phyloP scores from a whole-genome alignment of 2,797 vertebrate species.

The Micrastur ruficollis region DNA sequence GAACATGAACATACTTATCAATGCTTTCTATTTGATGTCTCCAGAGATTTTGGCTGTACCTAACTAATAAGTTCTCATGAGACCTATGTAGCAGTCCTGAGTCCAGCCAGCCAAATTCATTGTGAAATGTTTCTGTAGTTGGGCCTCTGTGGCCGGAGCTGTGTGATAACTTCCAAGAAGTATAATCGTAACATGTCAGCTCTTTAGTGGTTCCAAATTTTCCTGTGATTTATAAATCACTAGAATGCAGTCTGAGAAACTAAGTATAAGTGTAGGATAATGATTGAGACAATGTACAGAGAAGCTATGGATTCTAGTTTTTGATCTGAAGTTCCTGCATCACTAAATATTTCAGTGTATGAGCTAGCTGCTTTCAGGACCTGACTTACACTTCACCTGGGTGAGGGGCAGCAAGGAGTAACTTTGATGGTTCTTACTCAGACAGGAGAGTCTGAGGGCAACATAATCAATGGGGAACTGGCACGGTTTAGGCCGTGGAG shows the following conservation, averaged over 20 bases:
- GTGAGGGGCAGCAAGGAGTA: background rate
- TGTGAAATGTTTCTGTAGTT: background rate
- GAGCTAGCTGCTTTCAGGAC: background rate
- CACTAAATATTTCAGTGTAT: background rate
- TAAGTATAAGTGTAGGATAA: background rate
- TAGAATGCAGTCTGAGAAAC: background rate
- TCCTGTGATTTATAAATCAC: background rate
- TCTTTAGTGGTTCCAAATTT: background rate
- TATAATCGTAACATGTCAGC: background rate
- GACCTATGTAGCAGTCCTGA: background rate
- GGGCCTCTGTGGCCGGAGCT: background rate
- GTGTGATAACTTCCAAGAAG: background rate
- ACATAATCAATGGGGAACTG: background rate
- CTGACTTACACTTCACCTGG: background rate
- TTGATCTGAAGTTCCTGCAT: background rate
- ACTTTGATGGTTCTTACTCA: background rate
- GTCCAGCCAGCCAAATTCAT: background rate
- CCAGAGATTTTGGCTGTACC: background rate
- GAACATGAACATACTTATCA: background rate
- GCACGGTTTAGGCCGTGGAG: background rate
- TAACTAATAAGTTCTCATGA: background rate
- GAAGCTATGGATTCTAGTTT: background rate
- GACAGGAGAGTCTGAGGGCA: background rate
- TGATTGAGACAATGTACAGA: background rate
- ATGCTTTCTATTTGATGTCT: background rate